Conservation (phyloP, 2,797 vertebrate species). For the Molossus alvarezi region DNA sequence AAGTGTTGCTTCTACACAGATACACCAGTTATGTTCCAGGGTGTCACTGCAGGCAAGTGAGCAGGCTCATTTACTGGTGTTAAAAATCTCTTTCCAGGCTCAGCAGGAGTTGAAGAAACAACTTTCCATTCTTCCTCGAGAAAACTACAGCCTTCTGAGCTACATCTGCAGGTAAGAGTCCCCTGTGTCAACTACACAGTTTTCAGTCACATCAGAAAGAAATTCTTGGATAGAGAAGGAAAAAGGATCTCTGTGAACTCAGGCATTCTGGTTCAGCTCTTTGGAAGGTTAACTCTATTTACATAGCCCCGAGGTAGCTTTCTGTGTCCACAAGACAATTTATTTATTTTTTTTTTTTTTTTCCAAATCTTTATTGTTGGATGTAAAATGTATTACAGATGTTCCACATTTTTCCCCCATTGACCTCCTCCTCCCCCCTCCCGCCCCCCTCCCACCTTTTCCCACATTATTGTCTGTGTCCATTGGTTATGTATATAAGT, state of each 20-base stretch:
- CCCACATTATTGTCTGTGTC: too few species aligned
- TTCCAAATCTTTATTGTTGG: too few species aligned
- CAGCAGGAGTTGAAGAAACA: constrained; percentile 93
- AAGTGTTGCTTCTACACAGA: not conserved
- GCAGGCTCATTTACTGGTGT: not conserved
- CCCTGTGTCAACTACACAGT: not conserved
- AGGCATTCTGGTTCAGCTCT: not conserved
- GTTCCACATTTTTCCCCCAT: too few species aligned
- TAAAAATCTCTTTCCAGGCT: constrained; percentile 90
- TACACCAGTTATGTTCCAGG: not conserved
- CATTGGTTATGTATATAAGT: too few species aligned
- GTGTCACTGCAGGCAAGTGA: not conserved
- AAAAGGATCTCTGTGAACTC: not conserved
- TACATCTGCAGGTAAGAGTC: constrained; percentile 95
- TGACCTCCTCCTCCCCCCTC: too few species aligned
- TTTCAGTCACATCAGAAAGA: not conserved
- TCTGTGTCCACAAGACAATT: not conserved
- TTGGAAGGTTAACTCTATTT: not conserved
- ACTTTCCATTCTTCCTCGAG: constrained; percentile 93
- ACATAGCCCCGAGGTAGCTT: not conserved
- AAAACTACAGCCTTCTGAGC: constrained; percentile 97
- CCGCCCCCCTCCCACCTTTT: too few species aligned
- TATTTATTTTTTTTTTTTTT: too few species aligned
- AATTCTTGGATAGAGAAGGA: not conserved
- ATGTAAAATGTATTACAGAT: too few species aligned